Evolutionary conservation across 1,140 invertebrate genomes (phyloP).

Genomic region (Dolichoris vasculosae): DNA sequence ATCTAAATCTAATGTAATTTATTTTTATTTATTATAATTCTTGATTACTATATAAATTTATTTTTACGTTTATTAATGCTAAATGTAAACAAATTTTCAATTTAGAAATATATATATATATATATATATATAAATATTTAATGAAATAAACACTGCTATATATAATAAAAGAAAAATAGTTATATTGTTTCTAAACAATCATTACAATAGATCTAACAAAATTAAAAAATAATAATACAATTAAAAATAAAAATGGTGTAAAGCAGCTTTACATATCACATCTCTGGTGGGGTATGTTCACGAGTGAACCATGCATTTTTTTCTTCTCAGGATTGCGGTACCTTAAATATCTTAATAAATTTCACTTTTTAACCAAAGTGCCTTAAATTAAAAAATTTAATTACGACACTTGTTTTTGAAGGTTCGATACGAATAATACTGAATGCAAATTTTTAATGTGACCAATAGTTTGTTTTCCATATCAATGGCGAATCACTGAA

Average conservation of each 20-base stretch:
- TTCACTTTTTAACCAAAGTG: conserved; percentile 14
- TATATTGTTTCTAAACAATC: conserved; percentile 64
- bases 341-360: conserved; percentile 18
- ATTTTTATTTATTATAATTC: conserved; percentile 17
- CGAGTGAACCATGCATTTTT: conserved; percentile 31
- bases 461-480: neutral
- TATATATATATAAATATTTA: conserved; percentile 35
- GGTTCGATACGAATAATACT: conserved; percentile 41
- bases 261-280: conserved; percentile 75
- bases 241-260: conserved; percentile 66
- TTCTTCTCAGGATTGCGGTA: conserved; percentile 44
- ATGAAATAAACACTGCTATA: conserved; percentile 39
- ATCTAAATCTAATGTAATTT: neutral
- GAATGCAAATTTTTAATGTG: conserved; percentile 28
- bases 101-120: no score
- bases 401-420: conserved; percentile 32
- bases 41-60: neutral
- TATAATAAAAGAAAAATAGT: conserved; percentile 55
- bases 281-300: conserved; percentile 65
- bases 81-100: conserved; percentile 30
- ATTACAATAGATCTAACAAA: conserved; percentile 64
- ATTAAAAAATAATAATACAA: conserved; percentile 66
- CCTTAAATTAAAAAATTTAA: conserved; percentile 20
- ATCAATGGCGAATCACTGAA: conserved; percentile 2
- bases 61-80: conserved; percentile 19